These are phyloP conservation scores for Drosophila obscura DNA, from an alignment of 1,140 invertebrate genomes.

Conservation along the genomic window DNA sequence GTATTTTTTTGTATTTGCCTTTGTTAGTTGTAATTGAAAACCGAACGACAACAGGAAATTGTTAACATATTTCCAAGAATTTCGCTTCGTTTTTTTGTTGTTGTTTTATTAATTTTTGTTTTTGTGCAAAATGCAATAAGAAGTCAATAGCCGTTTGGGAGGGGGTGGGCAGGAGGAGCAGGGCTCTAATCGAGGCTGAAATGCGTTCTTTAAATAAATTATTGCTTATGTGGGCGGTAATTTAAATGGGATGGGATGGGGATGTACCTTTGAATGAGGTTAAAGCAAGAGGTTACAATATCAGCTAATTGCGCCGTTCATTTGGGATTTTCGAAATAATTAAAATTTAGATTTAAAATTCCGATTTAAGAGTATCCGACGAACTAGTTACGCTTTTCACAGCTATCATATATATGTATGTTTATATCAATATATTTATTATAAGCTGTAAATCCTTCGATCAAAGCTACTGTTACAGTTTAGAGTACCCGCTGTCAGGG, in stretches of 20 bases:
- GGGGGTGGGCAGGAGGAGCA: background rate
- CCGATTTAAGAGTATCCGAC: too few species aligned
- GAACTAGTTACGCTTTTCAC: too few species aligned
- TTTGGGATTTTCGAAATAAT: too few species aligned
- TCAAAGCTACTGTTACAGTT: too few species aligned
- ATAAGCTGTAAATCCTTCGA: too few species aligned
- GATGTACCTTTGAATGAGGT: too few species aligned
- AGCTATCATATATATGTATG: too few species aligned
- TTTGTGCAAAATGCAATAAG: conserved; percentile 21
- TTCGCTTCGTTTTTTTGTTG: background rate
- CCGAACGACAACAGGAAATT: conserved; percentile 73
- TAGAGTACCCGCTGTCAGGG: too few species aligned
- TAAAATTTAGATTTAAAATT: too few species aligned
- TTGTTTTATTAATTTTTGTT: background rate
- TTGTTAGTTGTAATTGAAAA: conserved; percentile 56
- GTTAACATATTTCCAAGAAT: conserved; percentile 70
- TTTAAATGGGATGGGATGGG: background rate
- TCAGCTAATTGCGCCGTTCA: too few species aligned
- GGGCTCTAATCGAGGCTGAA: conserved; percentile 30
- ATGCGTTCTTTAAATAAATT: conserved; percentile 36
- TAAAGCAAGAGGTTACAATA: conserved; percentile 8
- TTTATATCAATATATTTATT: too few species aligned
- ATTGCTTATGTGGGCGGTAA: conserved; percentile 11
- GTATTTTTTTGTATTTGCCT: background rate
- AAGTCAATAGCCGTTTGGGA: conserved; percentile 62